Base-by-base conservation (phyloP, 1,140 invertebrate species). In the Lepidurus couesii region DNA sequence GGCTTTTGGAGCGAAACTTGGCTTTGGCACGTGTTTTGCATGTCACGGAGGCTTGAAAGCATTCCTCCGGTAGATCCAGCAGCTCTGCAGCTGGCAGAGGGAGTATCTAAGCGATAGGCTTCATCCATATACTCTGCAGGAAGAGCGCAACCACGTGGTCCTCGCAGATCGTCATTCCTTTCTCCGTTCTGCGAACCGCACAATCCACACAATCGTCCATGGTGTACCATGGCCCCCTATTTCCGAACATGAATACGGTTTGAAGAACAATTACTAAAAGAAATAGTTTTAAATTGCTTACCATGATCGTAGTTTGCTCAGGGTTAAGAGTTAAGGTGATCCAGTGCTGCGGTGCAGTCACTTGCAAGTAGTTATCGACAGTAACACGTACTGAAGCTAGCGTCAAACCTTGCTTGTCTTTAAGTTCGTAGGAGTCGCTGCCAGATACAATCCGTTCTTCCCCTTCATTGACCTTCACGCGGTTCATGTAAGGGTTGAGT, bases 111-210 rank as follows among this genome's bases (percentile, higher is more conserved):
- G 42, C 75, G 42, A 26, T 79, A 79, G 42, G 78, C 78, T 7
- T 75, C 78, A 44, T 79, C 78, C 78, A 79, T 79, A 7, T 75
- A 42, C 26, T 79, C 78, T 10, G 65, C 74, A 11, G 77, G 78
- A 9, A 80, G 34, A 6, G 77, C 47, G 43, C 75, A 78, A 13
- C 79, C 76, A 24, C 44, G 26, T 21, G 80, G 80, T 13, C 79
- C 80, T 7, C 43, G 73, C n/a, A 81, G 53, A 45, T 81, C 80
- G 24, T 73, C 76, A 10, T 73, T 77, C 75, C 76, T 78, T 65
- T 81, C 73, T 13, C 79, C 79, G 44, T 74, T 80, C 44, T 79
- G 75, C 16, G 74, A 75, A 44, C 80, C 80, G 77, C 80, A 81
- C n/a, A 81, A 44, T 7, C 80, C 80, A 43, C 80, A 81, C 16